Percentiles rank a stretch among this genome's conserved stretches.
These are phyloP conservation scores for Prochilodus magdalenae DNA, from an alignment of 2,113 vertebrate genomes.

Conservation along the genomic window DNA sequence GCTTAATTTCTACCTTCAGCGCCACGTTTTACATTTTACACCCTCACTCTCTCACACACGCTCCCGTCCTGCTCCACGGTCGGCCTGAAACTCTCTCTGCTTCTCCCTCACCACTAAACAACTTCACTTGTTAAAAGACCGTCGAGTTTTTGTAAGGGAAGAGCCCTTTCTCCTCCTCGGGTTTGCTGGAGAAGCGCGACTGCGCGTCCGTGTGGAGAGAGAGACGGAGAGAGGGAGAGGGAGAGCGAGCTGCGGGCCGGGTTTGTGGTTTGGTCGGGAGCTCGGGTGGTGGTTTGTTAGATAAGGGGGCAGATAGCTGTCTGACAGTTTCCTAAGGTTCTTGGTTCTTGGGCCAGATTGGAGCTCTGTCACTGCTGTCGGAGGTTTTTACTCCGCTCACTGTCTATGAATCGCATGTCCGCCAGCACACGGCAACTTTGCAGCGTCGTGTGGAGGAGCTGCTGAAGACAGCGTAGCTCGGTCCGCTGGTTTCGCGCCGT, in stretches of 20 bases:
- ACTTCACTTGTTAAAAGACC: neutral
- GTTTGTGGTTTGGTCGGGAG: too few species aligned
- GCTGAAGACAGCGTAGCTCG: too few species aligned
- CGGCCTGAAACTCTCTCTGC: neutral
- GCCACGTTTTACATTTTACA: slow-evolving; percentile 75
- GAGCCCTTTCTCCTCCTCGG: neutral
- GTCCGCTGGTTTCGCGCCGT: too few species aligned
- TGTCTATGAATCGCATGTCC: too few species aligned
- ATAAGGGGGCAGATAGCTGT: neutral
- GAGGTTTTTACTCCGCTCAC: too few species aligned
- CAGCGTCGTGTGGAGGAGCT: too few species aligned
- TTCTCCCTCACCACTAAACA: neutral
- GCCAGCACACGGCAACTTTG: too few species aligned
- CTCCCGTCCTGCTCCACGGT: slow-evolving; percentile 44
- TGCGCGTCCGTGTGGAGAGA: too few species aligned
- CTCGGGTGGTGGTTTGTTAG: neutral
- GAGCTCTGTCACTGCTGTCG: neutral
- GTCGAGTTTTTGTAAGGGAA: too few species aligned
- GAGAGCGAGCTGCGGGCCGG: too few species aligned
- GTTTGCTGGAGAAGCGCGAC: neutral
- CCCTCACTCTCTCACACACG: neutral
- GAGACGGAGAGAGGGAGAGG: too few species aligned
- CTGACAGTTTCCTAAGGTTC: neutral
- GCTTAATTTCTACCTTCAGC: slow-evolving; percentile 42
- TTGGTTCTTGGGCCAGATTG: neutral